phyloP scores from a whole-genome alignment of 2,888 invertebrate genomes.

The Anarsia innoxiella region DNA sequence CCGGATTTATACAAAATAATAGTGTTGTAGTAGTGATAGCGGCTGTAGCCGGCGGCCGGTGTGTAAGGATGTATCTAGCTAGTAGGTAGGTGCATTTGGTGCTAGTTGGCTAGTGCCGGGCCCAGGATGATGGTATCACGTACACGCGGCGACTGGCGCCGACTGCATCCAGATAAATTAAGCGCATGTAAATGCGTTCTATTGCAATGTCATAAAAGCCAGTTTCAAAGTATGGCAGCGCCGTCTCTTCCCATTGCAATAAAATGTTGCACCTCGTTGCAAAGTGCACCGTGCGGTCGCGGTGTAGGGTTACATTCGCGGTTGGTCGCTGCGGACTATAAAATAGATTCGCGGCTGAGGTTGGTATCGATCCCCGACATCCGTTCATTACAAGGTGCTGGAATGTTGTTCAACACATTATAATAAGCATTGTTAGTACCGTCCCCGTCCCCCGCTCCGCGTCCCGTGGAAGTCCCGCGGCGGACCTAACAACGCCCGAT shows the following conservation, averaged over 20 bases:
- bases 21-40: not conserved
- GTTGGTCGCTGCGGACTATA: too few relatives aligned
- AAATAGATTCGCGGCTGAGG: slow-evolving; percentile 66
- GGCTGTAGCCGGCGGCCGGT: not conserved
- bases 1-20: too few relatives aligned
- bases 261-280: slow-evolving; percentile 24
- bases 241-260: slow-evolving; percentile 34
- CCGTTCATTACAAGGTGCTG: slow-evolving; percentile 68
- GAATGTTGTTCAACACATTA: slow-evolving; percentile 66
- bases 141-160: slow-evolving; percentile 56
- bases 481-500: too few relatives aligned
- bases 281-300: slow-evolving; percentile 31
- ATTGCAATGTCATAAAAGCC: slow-evolving; percentile 43
- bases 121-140: slow-evolving; percentile 64
- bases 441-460: not conserved
- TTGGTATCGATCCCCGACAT: slow-evolving; percentile 68
- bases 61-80: not conserved
- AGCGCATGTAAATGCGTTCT: slow-evolving; percentile 44
- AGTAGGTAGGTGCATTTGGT: not conserved
- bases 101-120: too few relatives aligned
- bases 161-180: slow-evolving; percentile 49
- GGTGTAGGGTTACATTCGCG: slow-evolving; percentile 26
- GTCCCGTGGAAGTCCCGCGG: too few relatives aligned
- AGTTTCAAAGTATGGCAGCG: slow-evolving; percentile 43
- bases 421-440: slow-evolving; percentile 45